These are phyloP conservation scores for Pachyramphus minor DNA, from an alignment of 2,113 vertebrate species.

Conservation along the genomic window DNA sequence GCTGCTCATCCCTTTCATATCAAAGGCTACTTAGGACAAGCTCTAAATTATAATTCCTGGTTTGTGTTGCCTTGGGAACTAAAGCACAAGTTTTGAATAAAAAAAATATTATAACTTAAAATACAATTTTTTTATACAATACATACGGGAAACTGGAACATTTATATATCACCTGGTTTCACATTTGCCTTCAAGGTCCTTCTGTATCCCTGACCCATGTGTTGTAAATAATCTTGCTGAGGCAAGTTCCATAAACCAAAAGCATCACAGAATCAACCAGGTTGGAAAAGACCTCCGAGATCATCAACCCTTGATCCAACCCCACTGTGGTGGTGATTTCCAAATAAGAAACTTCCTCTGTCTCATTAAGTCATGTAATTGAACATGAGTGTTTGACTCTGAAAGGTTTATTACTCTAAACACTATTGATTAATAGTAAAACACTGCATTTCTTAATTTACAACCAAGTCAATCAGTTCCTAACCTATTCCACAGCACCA, in stretches of 20 bases:
- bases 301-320: too few species aligned
- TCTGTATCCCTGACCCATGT: background rate
- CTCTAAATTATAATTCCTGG: background rate
- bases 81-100: background rate
- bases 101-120: background rate
- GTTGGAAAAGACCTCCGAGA: too few species aligned
- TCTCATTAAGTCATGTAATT: background rate
- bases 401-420: background rate
- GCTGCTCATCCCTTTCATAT: background rate
- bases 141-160: background rate
- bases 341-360: background rate
- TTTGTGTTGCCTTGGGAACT: constrained; percentile 19
- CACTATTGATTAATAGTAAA: background rate
- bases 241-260: background rate
- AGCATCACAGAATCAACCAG: too few species aligned
- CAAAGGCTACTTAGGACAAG: background rate
- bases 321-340: background rate
- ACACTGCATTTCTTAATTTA: background rate
- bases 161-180: background rate
- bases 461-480: background rate
- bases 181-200: background rate
- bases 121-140: background rate
- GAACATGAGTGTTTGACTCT: background rate
- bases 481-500: background rate
- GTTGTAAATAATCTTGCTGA: background rate